Evolutionary conservation across 2,888 invertebrate species (phyloP).

Genomic region (Drosophila pseudotalamancana): DNA sequence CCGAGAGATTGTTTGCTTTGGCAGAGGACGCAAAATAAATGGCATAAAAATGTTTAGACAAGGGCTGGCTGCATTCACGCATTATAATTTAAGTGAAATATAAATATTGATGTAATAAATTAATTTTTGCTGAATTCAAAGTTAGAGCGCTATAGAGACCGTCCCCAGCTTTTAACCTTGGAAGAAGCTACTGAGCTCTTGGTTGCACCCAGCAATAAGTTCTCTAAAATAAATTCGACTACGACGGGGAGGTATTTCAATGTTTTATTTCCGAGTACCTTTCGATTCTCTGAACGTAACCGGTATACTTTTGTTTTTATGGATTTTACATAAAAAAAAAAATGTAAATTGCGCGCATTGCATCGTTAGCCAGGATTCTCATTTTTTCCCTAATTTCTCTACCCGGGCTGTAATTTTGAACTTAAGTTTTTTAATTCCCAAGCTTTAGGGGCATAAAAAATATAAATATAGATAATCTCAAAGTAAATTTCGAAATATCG

Average conservation of each 20-base stretch:
- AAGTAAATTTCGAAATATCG: no score
- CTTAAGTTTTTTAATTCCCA: no score
- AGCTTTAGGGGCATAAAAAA: no score
- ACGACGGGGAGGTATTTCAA: background rate
- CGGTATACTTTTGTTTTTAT: no score
- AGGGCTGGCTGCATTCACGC: constrained; percentile 78
- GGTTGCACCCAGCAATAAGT: constrained; percentile 14
- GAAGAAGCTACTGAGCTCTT: constrained; percentile 10
- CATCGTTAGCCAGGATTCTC: no score
- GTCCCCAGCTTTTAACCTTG: background rate
- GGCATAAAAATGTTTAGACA: constrained; percentile 68
- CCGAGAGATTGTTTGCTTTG: constrained; percentile 41
- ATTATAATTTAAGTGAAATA: constrained; percentile 81
- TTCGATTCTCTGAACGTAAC: background rate
- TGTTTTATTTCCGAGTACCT: background rate
- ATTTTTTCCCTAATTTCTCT: no score
- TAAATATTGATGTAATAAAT: constrained; percentile 81
- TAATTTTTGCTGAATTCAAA: constrained; percentile 73
- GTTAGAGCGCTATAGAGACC: constrained; percentile 25
- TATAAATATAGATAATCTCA: no score
- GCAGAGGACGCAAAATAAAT: constrained; percentile 30
- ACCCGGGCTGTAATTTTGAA: no score
- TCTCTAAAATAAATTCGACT: constrained; percentile 1
- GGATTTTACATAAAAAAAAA: no score
- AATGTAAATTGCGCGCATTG: no score